Evolutionary conservation across 2,888 invertebrate genomes (phyloP).

Genomic region (Hybos culiciformis): DNA sequence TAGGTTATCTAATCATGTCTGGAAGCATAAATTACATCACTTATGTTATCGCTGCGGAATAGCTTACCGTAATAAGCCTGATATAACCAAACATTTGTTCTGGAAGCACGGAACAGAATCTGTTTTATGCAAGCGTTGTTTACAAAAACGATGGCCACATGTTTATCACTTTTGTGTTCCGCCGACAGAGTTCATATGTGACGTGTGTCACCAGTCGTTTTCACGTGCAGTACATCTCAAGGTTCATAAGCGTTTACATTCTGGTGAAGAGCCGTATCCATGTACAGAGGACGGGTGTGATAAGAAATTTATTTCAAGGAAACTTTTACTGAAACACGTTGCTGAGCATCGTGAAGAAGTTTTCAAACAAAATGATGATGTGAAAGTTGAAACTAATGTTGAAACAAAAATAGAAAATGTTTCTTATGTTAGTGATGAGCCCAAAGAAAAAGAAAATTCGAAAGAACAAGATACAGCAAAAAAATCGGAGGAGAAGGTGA

Average conservation of each 20-base stretch:
- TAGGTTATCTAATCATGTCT: slow-evolving; percentile 71
- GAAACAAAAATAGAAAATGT: neutral
- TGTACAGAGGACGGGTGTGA: slow-evolving; percentile 59
- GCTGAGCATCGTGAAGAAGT: slow-evolving; percentile 38
- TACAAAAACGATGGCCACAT: slow-evolving; percentile 85
- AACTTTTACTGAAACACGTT: slow-evolving; percentile 58
- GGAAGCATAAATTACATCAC: slow-evolving; percentile 82
- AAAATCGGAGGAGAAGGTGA: slow-evolving; percentile 8
- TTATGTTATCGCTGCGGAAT: slow-evolving; percentile 79
- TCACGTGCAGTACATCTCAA: slow-evolving; percentile 63
- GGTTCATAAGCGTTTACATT: slow-evolving; percentile 71
- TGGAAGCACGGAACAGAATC: slow-evolving; percentile 91
- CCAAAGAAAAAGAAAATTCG: slow-evolving; percentile 2
- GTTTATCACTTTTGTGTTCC: slow-evolving; percentile 84
- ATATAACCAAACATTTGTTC: slow-evolving; percentile 78
- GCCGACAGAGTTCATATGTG: slow-evolving; percentile 62
- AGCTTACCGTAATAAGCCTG: slow-evolving; percentile 74
- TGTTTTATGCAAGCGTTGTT: slow-evolving; percentile 66
- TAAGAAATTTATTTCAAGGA: slow-evolving; percentile 69
- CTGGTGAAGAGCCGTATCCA: slow-evolving; percentile 53
- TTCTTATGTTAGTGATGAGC: neutral
- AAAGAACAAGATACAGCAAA: slow-evolving; percentile 3
- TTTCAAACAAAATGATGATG: slow-evolving; percentile 16
- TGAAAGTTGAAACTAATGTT: slow-evolving; percentile 1
- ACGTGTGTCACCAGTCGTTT: slow-evolving; percentile 64